Conservation (phyloP, 2,113 vertebrate species). For the Sinosuthora webbiana region DNA sequence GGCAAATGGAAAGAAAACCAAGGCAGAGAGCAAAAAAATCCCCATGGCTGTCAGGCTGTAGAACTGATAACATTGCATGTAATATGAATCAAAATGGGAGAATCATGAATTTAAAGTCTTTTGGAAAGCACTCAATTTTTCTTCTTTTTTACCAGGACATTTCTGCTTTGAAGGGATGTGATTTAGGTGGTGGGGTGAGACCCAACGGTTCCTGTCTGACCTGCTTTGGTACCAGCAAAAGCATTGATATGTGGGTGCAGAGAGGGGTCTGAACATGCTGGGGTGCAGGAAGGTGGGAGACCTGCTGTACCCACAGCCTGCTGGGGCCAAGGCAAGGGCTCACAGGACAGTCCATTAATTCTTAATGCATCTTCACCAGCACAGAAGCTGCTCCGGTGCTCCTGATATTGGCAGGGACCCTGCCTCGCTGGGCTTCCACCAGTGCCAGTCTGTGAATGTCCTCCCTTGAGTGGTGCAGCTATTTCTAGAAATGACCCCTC, state of each 20-base stretch:
- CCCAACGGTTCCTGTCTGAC: not conserved
- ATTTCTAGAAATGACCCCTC: not conserved
- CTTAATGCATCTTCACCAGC: not conserved
- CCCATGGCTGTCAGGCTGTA: not conserved
- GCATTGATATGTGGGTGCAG: accelerated
- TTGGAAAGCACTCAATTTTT: accelerated
- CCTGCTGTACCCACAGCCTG: not conserved
- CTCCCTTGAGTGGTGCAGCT: not conserved
- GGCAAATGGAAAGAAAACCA: not conserved
- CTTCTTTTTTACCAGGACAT: not conserved
- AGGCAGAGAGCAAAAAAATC: not conserved
- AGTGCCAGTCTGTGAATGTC: not conserved
- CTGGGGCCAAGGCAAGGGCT: too few relatives aligned
- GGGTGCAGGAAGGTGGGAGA: not conserved
- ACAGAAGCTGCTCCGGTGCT: not conserved
- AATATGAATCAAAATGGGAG: not conserved
- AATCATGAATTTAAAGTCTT: not conserved
- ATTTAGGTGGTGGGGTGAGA: not conserved
- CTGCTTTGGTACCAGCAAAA: not conserved
- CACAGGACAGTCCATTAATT: accelerated
- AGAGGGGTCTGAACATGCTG: not conserved
- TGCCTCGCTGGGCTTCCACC: not conserved
- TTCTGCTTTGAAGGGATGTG: not conserved
- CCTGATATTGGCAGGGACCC: not conserved
- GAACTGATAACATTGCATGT: not conserved